Base-by-base conservation (phyloP, 2,797 vertebrate genomes). In the Brachyalestes nurse region DNA sequence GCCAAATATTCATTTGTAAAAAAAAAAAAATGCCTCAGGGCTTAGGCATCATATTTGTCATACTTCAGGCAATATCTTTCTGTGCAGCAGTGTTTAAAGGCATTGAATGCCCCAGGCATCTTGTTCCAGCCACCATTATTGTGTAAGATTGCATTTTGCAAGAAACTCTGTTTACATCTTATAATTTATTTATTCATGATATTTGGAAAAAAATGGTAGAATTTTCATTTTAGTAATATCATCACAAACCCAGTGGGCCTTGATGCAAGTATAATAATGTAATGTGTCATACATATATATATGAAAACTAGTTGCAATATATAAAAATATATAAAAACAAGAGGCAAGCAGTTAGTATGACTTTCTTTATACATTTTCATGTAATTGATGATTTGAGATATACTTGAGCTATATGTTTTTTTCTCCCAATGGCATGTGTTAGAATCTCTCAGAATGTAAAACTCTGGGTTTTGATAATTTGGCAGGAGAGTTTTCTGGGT, bases 401-500 rank as follows among this genome's bases (percentile, higher is more conserved):
- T 42, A 47, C 76, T 60, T 42, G 76, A 74, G 21, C 79, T 58
- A 69, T 69, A 67, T 51, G 28, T 23, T 62, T 17, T 78, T 76
- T 60, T 76, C 28, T 25, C 1, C 55, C 40, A 23, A 28, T 82
- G 16, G 77, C 75, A 66, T 74, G 76, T 77, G 45, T 79, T 74
- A 51, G 45, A 47, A 17, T 70, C 42, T 70, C 75, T 81, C 69
- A 72, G 66, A 49, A 78, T 81, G 40, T 38, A 13, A 6, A 67
- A 40, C 55, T 78, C 61, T 75, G 71, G 65, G 64, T 78, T 73
- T 55, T 69, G 71, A 55, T 75, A 79, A 67, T 62, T 49, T 73
- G 81, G 58, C 71, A 21, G 34, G 4, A 34, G 34, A 34, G 4
- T 34, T 77, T 83, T 60, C 64, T 57, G 74, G 76, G 75, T 78